These are phyloP conservation scores for Trichechus manatus DNA, from an alignment of 2,113 vertebrate species.

Conservation along the genomic window DNA sequence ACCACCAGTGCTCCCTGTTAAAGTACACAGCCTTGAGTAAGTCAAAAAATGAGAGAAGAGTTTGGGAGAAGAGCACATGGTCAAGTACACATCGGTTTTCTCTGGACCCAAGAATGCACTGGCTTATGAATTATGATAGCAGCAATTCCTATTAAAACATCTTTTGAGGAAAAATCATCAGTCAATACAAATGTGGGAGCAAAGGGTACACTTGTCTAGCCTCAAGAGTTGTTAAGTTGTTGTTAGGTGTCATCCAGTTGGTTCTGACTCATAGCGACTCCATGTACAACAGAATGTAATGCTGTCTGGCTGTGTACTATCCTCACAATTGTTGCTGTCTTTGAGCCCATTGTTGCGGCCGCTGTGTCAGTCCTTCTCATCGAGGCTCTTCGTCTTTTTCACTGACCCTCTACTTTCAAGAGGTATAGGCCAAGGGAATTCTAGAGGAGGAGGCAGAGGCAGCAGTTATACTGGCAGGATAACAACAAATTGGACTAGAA, in stretches of 20 bases:
- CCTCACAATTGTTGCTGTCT: no score
- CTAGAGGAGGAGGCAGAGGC: neutral
- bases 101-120: neutral
- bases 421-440: neutral
- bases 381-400: no score
- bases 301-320: no score
- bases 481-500: neutral
- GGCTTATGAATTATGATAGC: neutral
- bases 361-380: no score
- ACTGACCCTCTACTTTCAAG: no score
- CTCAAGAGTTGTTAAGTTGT: neutral
- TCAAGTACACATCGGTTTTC: neutral
- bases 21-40: neutral
- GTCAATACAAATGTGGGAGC: neutral
- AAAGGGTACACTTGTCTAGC: neutral
- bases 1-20: no score
- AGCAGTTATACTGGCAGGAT: neutral
- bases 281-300: no score
- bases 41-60: neutral
- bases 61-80: neutral
- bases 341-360: no score
- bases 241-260: no score
- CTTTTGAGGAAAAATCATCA: conserved; percentile 23
- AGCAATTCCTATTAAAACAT: neutral
- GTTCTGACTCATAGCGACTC: no score